Evolutionary conservation across 2,888 invertebrate species (phyloP), one percentile per base, ranked within the genome.

Genomic region (Trichogramma evanescens): DNA sequence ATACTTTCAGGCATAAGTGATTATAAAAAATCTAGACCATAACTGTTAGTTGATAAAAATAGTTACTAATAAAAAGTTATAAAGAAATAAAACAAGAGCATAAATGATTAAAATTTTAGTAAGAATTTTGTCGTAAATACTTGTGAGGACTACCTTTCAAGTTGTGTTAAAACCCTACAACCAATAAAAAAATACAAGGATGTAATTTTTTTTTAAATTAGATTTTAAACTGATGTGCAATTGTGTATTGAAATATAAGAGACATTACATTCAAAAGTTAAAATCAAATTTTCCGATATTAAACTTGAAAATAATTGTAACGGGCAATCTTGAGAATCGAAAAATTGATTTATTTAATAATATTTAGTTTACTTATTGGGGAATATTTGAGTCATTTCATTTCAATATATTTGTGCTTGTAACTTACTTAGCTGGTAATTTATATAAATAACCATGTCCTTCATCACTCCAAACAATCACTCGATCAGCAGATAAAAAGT

Each of bases 401-500:
- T 10, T 7, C 13, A 38, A n/a, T 48, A 5, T 6, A 59, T 44
- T 42, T n/a, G 43, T 4, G 13, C 45, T 38, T 1, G 10, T 26
- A 50, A 54, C 89, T 85, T 86, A 98, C 93, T 96, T 97, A 70
- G 94, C 89, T 1, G 99, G 98, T 69, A 99, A 81, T 78, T 90
- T 93, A 81, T 94, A 99, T 56, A 99, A 82, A 78, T 95, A 97
- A 55, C 95, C 95, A 73, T 93, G 93, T 62, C 98, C 98, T 72
- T 95, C 94, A 54, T 94, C 95, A 54, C 94, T 95, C 91, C 96
- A 97, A 7, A 97, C 87, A 55, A 98, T 86, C 0, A 98, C 93
- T 49, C 93, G 82, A 75, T 97, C 97, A 0, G 94, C 89, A 0
- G 92, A 86, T 38, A 97, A 81, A 74, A 98, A 98, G 77, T 95